A percentile compares a stretch with the other conserved stretches of the same genome.
Conservation (phyloP, 2,888 invertebrate genomes). For the Caenorhabditis sp. region DNA sequence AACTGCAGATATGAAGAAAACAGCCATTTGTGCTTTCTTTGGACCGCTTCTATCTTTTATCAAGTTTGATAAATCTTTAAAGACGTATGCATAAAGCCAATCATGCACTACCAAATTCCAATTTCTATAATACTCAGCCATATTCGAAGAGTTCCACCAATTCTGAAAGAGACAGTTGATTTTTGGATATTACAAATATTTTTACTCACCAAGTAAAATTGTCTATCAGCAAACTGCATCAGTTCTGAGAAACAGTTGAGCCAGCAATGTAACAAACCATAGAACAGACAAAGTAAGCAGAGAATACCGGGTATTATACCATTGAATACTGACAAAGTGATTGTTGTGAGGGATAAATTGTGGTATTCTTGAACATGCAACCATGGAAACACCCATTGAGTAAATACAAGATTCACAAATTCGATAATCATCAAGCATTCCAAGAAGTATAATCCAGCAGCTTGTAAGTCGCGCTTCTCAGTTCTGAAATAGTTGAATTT, state of each 20-base stretch:
- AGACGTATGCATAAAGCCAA: slow-evolving; percentile 88
- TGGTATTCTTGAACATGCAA: slow-evolving; percentile 73
- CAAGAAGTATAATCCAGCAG: slow-evolving; percentile 49
- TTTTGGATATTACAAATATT: not conserved
- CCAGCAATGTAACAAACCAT: slow-evolving; percentile 88
- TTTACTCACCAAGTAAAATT: slow-evolving; percentile 77
- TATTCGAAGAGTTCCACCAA: slow-evolving; percentile 92
- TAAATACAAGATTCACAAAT: slow-evolving; percentile 83
- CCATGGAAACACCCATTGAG: slow-evolving; percentile 80
- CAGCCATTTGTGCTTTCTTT: slow-evolving; percentile 76
- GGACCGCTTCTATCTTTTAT: slow-evolving; percentile 55
- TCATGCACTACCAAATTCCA: slow-evolving; percentile 96
- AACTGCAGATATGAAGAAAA: slow-evolving; percentile 83
- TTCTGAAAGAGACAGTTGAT: slow-evolving; percentile 76
- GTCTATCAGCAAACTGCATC: slow-evolving; percentile 84
- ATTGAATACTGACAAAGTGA: slow-evolving; percentile 66
- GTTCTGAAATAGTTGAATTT: slow-evolving; percentile 19
- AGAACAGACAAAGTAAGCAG: slow-evolving; percentile 82
- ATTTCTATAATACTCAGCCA: slow-evolving; percentile 83
- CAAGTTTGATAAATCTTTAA: slow-evolving; percentile 33
- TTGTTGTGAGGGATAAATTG: slow-evolving; percentile 33
- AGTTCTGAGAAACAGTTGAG: slow-evolving; percentile 89
- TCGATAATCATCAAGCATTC: slow-evolving; percentile 81
- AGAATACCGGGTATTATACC: slow-evolving; percentile 77
- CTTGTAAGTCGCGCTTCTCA: slow-evolving; percentile 34